Evolutionary conservation across 1,140 invertebrate genomes (phyloP).

Genomic region (Macrobrachium rosenbergii): DNA sequence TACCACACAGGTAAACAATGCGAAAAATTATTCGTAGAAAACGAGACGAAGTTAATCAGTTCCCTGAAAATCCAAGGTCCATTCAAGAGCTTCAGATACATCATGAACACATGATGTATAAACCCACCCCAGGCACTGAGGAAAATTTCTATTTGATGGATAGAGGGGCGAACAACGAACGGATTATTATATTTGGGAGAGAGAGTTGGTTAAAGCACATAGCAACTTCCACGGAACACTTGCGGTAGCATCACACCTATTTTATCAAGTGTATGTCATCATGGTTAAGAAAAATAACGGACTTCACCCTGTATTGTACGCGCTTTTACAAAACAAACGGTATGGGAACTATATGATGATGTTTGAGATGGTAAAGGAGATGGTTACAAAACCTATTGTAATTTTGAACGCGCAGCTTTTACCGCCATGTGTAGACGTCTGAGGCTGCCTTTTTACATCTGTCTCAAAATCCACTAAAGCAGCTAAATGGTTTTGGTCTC

Average conservation of each 20-base stretch:
- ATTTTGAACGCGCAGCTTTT: neutral
- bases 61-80: no score
- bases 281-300: constrained; percentile 25
- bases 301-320: constrained; percentile 31
- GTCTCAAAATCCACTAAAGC: no score
- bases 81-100: no score
- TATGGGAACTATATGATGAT: constrained; percentile 17
- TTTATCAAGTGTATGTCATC: constrained; percentile 29
- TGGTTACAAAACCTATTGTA: constrained; percentile 31
- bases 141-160: constrained; percentile 42
- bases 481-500: no score
- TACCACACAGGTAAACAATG: no score
- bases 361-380: constrained; percentile 39
- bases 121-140: neutral
- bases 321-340: constrained; percentile 19
- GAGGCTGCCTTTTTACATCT: neutral
- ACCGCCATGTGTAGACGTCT: neutral
- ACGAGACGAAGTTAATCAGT: no score
- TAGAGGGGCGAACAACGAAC: constrained; percentile 6
- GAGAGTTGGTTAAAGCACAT: constrained; percentile 32
- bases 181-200: constrained; percentile 26
- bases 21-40: no score
- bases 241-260: constrained; percentile 10
- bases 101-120: constrained; percentile 7
- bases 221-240: constrained; percentile 17